These are phyloP conservation scores for Haliaeetus leucogaster DNA, from an alignment of 2,113 vertebrate genomes.

Conservation along the genomic window DNA sequence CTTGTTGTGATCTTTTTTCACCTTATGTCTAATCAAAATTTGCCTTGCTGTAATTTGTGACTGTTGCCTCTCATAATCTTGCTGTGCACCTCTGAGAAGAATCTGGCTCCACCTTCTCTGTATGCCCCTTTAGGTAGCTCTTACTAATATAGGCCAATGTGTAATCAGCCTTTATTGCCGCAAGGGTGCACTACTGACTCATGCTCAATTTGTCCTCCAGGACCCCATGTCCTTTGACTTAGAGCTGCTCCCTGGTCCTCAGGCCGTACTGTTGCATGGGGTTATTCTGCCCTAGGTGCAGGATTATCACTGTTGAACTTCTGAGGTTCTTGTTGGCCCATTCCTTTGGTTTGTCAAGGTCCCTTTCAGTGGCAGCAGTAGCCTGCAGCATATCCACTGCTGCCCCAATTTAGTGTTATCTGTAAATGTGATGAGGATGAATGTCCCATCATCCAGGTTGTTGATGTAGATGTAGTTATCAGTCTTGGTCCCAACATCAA, in stretches of 20 bases:
- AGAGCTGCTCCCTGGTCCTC: not conserved
- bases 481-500: not conserved
- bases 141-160: not conserved
- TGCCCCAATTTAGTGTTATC: not conserved
- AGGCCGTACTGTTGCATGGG: not conserved
- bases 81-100: not conserved
- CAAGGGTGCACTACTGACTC: not conserved
- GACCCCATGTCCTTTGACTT: not conserved
- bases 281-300: not conserved
- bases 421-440: not conserved
- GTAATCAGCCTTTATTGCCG: not conserved
- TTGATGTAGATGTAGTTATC: not conserved
- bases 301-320: not conserved
- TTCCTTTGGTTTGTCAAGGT: not conserved
- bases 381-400: not conserved
- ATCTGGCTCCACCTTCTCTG: not conserved
- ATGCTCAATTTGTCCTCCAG: not conserved
- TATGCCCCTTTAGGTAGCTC: not conserved
- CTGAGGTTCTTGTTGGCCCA: not conserved
- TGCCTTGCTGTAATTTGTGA: not conserved
- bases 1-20: not conserved
- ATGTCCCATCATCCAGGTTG: not conserved
- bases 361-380: not conserved
- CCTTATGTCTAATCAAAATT: not conserved
- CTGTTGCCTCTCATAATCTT: not conserved